Evolutionary conservation across 2,113 vertebrate species (phyloP).

Genomic region (Gambusia affinis): DNA sequence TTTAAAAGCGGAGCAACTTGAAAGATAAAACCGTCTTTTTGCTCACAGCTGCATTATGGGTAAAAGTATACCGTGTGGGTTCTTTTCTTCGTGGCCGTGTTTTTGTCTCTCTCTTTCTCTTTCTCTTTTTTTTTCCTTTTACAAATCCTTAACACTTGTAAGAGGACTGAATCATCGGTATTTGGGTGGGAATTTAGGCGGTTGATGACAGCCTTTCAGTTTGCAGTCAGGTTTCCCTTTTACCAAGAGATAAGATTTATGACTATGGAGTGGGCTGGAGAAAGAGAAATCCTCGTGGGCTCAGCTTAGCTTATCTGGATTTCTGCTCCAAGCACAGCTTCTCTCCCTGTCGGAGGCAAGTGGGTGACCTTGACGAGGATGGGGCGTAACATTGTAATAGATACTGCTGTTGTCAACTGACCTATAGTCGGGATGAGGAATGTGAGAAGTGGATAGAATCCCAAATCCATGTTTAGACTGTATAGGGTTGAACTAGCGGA

Average conservation of each 20-base stretch:
- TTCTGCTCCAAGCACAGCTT: slow-evolving; percentile 63
- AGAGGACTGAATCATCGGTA: slow-evolving; percentile 53
- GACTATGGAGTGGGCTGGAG: slow-evolving; percentile 56
- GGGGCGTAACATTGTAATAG: slow-evolving; percentile 80
- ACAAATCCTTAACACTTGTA: slow-evolving; percentile 38
- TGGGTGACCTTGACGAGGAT: slow-evolving; percentile 83
- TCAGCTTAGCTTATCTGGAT: slow-evolving; percentile 79
- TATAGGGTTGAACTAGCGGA: slow-evolving; percentile 21
- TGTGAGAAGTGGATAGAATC: slow-evolving; percentile 32
- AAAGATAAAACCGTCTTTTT: slow-evolving; percentile 9
- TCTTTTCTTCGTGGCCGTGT: slow-evolving; percentile 8
- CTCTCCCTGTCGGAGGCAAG: slow-evolving; percentile 45
- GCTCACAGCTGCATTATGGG: slow-evolving; percentile 27
- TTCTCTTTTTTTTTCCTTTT: background rate
- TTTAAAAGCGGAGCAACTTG: slow-evolving; percentile 12
- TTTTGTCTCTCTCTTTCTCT: background rate
- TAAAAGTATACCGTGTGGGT: slow-evolving; percentile 4
- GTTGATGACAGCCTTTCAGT: slow-evolving; percentile 64
- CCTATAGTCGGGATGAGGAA: slow-evolving; percentile 67
- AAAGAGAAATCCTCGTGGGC: slow-evolving; percentile 65
- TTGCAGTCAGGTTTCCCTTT: slow-evolving; percentile 69
- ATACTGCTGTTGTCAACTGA: slow-evolving; percentile 78
- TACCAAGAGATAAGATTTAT: slow-evolving; percentile 74
- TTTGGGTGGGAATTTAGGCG: slow-evolving; percentile 61
- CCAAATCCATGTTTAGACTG: slow-evolving; percentile 15